phyloP scores from a whole-genome alignment of 2,797 vertebrate species.

The Pangasius djambal region DNA sequence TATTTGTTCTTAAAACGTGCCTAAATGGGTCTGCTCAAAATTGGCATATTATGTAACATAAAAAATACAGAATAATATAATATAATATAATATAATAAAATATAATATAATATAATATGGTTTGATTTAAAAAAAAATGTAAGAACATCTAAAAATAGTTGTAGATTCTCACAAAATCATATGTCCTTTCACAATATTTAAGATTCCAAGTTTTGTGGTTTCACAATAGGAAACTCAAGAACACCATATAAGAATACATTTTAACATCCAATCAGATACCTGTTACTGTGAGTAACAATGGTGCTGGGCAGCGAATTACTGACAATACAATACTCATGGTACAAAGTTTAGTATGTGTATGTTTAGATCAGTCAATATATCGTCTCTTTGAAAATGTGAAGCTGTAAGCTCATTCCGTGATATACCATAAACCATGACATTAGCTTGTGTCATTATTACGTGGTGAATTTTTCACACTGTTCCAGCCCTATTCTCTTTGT shows the following conservation, averaged over 20 bases:
- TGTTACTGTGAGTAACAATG: not conserved
- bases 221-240: not conserved
- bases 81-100: too few relatives aligned
- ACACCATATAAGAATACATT: not conserved
- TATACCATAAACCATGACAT: not conserved
- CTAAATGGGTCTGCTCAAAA: not conserved
- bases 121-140: not conserved
- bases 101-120: not conserved
- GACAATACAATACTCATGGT: not conserved
- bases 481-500: slow-evolving; percentile 32
- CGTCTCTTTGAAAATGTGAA: not conserved
- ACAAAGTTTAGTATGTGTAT: not conserved
- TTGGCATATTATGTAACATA: not conserved
- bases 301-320: not conserved
- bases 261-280: not conserved
- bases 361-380: too few relatives aligned
- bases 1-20: not conserved
- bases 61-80: not conserved
- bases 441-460: not conserved
- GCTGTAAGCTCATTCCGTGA: not conserved
- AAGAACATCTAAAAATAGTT: not conserved
- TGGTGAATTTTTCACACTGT: not conserved
- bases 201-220: not conserved
- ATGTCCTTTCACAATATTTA: not conserved
- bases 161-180: not conserved